Percentiles rank a stretch among this genome's conserved stretches.
Evolutionary conservation across 2,888 invertebrate species (phyloP).

Genomic region (Acronicta aceris): DNA sequence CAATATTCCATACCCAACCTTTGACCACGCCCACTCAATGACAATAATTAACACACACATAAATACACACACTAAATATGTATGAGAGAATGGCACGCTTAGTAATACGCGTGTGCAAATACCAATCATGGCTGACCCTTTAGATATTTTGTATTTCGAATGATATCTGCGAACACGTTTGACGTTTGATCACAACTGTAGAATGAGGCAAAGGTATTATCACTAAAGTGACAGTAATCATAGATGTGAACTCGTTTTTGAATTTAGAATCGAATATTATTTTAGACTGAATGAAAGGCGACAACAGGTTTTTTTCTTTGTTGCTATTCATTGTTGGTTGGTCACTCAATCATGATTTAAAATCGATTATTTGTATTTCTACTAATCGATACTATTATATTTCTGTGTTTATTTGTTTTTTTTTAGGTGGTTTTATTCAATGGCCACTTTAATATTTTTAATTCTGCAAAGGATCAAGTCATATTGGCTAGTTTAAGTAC

Average conservation of each 20-base stretch:
- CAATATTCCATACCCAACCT: conserved; percentile 65
- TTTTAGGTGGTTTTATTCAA: too few relatives aligned
- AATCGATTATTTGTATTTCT: too few relatives aligned
- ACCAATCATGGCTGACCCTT: conserved; percentile 46
- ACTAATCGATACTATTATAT: too few relatives aligned
- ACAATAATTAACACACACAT: conserved; percentile 62
- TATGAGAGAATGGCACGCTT: conserved; percentile 54
- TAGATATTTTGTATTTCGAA: conserved; percentile 20
- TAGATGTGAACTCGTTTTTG: too few relatives aligned
- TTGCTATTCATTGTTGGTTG: too few relatives aligned
- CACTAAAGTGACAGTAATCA: background rate
- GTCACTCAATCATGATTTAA: too few relatives aligned
- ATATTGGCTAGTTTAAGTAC: background rate
- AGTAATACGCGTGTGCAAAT: conserved; percentile 31
- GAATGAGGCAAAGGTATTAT: background rate
- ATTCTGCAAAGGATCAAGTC: background rate
- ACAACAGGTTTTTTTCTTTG: too few relatives aligned
- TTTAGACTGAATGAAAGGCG: too few relatives aligned
- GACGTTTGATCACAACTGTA: background rate
- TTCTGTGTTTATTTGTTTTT: too few relatives aligned
- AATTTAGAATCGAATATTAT: too few relatives aligned
- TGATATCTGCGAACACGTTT: conserved; percentile 12
- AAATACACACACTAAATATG: conserved; percentile 50
- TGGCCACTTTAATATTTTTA: background rate
- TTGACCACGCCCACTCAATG: conserved; percentile 75